Conservation (phyloP, 2,888 invertebrate species). For the Ectobius pallidus region DNA sequence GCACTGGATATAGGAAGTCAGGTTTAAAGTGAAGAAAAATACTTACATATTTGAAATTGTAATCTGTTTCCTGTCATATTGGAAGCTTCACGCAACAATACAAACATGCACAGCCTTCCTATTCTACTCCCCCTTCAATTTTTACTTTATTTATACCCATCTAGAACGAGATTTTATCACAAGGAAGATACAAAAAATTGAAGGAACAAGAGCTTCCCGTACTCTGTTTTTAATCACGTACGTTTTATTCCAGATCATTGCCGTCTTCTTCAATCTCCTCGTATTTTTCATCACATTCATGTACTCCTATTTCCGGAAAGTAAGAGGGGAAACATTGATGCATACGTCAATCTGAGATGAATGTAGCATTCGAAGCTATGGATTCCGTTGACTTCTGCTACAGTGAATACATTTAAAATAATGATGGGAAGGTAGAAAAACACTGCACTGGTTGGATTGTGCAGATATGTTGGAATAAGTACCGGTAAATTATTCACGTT, state of each 20-base stretch:
- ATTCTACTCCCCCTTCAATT: not conserved
- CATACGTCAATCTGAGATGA: not conserved
- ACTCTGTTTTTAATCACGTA: not conserved
- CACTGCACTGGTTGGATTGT: no score
- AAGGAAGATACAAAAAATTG: not conserved
- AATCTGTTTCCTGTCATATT: constrained; percentile 14
- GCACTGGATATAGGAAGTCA: no score
- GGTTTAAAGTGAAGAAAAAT: no score
- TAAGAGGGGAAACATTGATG: not conserved
- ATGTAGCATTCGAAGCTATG: no score
- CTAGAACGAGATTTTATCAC: not conserved
- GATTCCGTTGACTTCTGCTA: no score
- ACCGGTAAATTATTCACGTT: no score
- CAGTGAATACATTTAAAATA: no score
- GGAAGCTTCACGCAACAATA: not conserved
- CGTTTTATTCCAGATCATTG: not conserved
- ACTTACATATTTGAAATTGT: no score
- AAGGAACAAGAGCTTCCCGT: not conserved
- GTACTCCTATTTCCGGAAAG: not conserved
- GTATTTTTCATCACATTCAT: not conserved
- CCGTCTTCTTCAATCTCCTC: constrained; percentile 3
- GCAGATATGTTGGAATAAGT: no score
- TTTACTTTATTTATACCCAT: not conserved
- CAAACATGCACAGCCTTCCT: not conserved
- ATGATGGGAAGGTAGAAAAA: no score